Base-by-base conservation (phyloP, 1,140 invertebrate genomes). In the Wasmannia auropunctata region DNA sequence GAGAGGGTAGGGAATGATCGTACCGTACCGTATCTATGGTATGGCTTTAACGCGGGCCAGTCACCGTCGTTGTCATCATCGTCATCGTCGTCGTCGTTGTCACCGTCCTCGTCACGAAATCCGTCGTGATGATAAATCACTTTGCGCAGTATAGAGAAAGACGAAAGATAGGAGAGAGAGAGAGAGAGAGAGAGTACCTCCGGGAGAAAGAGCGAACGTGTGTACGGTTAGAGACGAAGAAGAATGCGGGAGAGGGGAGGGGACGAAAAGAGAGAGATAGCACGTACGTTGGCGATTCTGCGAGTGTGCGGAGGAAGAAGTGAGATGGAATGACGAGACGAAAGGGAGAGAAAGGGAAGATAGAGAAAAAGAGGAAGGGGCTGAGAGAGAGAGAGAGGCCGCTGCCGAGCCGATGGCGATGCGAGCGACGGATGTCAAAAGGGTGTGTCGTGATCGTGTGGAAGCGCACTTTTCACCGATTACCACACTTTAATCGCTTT, bases 371-470 rank as follows among this genome's bases (percentile, higher is more conserved):
- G 83, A 31, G 77, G 86, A 75, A 60, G 72, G 70, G 19, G 69
- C 22, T 67, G 46, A 65, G 16, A 75, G 37, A 88, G 65, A 65
- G 84, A 90, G 83, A 75, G 49, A 79, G 65, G 76, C 69, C 49
- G 14, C 70, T 77, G 69, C 72, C 37, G 72, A 79, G 72, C 86
- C 83, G 63, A 91, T 88, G 88, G 88, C 90, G 90, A 90, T 86
- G 83, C 76, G 89, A 91, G 54, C 40, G 87, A 93, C 90, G 88
- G 90, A 93, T 92, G 92, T 93, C 92, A 91, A 91, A 91, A 93
- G 93, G 93, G 93, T 93, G 93, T 93, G 93, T 93, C 93, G 76
- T 54, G 91, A 85, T 75, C 25, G 69, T 62, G 51, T 8, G 63
- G 89, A n/a, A 65, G 65, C 72, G 67, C 87, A 91, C 87, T 90